These are phyloP conservation scores for Troides helena DNA, from an alignment of 2,888 invertebrate species.

Conservation along the genomic window DNA sequence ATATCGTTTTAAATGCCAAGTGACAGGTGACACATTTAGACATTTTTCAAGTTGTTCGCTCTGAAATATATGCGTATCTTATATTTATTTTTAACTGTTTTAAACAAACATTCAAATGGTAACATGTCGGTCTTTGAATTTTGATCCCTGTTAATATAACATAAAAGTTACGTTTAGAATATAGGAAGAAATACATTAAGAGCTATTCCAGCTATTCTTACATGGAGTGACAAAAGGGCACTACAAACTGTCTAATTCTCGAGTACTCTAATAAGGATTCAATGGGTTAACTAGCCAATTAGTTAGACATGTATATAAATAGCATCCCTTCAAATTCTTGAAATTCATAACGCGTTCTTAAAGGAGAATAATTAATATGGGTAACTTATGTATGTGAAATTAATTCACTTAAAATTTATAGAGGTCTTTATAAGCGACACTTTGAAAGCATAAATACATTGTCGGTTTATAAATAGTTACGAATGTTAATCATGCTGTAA, in stretches of 20 bases:
- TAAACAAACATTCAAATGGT: constrained; percentile 41
- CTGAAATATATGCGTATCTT: constrained; percentile 67
- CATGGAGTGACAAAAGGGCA: constrained; percentile 60
- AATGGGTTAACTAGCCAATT: constrained; percentile 57
- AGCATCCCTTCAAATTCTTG: constrained; percentile 28
- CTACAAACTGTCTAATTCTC: constrained; percentile 53
- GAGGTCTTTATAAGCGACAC: constrained; percentile 57
- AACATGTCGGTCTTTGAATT: constrained; percentile 35
- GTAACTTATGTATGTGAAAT: constrained; percentile 34
- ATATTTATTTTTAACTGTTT: constrained; percentile 63
- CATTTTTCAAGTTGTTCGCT: constrained; percentile 79
- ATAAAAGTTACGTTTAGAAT: constrained; percentile 9
- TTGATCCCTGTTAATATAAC: constrained; percentile 41
- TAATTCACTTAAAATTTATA: constrained; percentile 63
- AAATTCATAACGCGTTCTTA: constrained; percentile 12
- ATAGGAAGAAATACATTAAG: constrained; percentile 21
- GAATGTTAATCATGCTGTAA: constrained; percentile 47
- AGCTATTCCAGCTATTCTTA: constrained; percentile 53
- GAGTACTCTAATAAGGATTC: constrained; percentile 54
- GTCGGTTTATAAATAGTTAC: constrained; percentile 64
- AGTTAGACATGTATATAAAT: constrained; percentile 37
- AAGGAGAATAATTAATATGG: constrained; percentile 21
- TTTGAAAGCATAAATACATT: constrained; percentile 63
- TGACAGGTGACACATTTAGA: constrained; percentile 81
- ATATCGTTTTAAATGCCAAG: constrained; percentile 78